Evolutionary conservation across 1,140 invertebrate species (phyloP).

Genomic region (Brachionus calyciflorus): DNA sequence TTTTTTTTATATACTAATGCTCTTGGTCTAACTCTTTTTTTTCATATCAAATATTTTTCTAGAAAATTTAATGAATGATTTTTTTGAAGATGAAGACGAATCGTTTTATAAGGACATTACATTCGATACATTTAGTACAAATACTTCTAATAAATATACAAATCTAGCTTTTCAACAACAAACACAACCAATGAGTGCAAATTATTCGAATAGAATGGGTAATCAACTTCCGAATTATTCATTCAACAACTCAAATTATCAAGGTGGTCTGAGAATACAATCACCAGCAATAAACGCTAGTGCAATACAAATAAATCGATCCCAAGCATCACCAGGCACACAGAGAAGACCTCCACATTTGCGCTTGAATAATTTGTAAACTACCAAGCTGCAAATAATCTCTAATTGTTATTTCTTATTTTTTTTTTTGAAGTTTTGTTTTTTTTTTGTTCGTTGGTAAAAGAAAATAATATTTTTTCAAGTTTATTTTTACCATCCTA

Average conservation of each 20-base stretch:
- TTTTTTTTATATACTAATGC: not conserved
- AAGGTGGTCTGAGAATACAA: not conserved
- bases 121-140: slow-evolving; percentile 1
- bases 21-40: too few relatives aligned
- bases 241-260: too few relatives aligned
- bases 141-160: not conserved
- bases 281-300: not conserved
- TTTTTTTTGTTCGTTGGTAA: not conserved
- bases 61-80: slow-evolving; percentile 41
- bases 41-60: too few relatives aligned
- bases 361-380: slow-evolving; percentile 21
- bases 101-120: slow-evolving; percentile 36
- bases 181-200: not conserved
- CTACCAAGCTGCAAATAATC: not conserved
- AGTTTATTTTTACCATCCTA: slow-evolving; percentile 4
- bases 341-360: slow-evolving; percentile 30
- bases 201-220: not conserved
- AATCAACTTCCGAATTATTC: not conserved
- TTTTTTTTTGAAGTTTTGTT: not conserved
- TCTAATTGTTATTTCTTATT: not conserved
- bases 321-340: slow-evolving; percentile 3
- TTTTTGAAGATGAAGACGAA: slow-evolving; percentile 36
- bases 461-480: too few relatives aligned
- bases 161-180: not conserved
- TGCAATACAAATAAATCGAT: slow-evolving; percentile 16